Percentiles rank a stretch among this genome's conserved stretches.
Evolutionary conservation across 2,113 vertebrate genomes (phyloP).

Genomic region (Protomyctophum bolini): DNA sequence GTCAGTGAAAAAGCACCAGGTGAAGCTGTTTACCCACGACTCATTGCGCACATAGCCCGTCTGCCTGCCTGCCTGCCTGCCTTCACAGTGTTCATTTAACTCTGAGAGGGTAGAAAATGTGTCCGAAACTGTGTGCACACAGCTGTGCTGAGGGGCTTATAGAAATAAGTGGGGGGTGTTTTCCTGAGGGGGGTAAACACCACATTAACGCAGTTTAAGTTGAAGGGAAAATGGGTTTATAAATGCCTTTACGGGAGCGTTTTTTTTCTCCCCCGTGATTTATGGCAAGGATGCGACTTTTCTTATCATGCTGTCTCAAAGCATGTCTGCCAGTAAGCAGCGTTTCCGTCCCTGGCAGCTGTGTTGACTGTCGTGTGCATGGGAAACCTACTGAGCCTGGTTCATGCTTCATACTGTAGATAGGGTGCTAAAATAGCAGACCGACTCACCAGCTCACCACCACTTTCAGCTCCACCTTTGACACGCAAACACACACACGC

Average conservation of each 20-base stretch:
- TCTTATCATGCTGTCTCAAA: slow-evolving; percentile 31
- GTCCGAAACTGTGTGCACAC: no score
- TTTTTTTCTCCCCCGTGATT: neutral
- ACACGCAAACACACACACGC: neutral
- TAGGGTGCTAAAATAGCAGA: no score
- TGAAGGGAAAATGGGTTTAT: neutral
- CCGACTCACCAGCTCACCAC: no score
- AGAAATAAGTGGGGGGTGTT: no score
- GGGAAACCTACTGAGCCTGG: slow-evolving; percentile 53
- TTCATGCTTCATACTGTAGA: no score
- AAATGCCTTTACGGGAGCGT: neutral
- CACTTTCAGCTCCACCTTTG: no score
- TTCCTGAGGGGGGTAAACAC: neutral
- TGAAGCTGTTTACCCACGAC: slow-evolving; percentile 35
- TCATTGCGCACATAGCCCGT: slow-evolving; percentile 12
- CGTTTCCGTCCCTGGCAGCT: slow-evolving; percentile 52
- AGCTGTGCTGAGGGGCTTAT: no score
- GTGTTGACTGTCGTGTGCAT: slow-evolving; percentile 63
- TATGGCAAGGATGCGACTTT: slow-evolving; percentile 3
- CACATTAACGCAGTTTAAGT: neutral
- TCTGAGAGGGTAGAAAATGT: no score
- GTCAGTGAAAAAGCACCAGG: slow-evolving; percentile 43
- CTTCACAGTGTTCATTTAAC: no score
- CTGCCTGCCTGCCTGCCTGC: no score
- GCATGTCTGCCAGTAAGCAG: slow-evolving; percentile 26